Base-by-base conservation (phyloP, 1,140 invertebrate species). In the Bemisia tabaci region DNA sequence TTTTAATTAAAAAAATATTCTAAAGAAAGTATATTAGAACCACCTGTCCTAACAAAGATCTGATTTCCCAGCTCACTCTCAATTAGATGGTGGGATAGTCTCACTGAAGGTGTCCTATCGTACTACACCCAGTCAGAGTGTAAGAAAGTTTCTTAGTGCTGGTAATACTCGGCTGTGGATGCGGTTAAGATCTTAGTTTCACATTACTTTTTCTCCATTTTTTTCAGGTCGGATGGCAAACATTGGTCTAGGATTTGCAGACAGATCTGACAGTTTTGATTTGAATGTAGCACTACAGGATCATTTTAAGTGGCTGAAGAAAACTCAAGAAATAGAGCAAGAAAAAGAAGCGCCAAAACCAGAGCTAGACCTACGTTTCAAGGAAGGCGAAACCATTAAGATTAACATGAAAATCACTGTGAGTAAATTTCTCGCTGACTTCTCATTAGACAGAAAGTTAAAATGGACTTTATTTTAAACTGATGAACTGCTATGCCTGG, bases 211-310 rank as follows among this genome's bases (percentile, higher is more conserved):
- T n/a, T n/a, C n/a, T n/a, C n/a, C n/a, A n/a, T n/a, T n/a, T n/a
- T 67, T 78, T 81, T 69, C 76, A 90, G 90, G 91, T n/a, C 82
- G 94, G 72, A 87, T 86, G 72, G 96, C 96, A n/a, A 98, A 96
- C 72, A 93, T 99, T 76, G 97, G 97, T 11, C 83, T 98, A 65
- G 97, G 97, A 60, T 99, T 99, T 81, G 87, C 90, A 9, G 97
- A 99, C 79, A 83, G 96, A 72, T 95, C 94, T 22, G 97, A 99
- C 79, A 98, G 96, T 63, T 99, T 99, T 83, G 97, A 99, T 82
- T 81, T 99, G 21, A 98, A 99, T 82, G 97, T 99, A 23, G 90
- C 96, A 24, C 82, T 99, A 33, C 96, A 98, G 82, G 95, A 98
- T 80, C 95, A 98, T 77, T 99, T 99, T 73, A 98, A 98, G 81